Evolutionary conservation across 2,113 vertebrate genomes (phyloP).

Genomic region (Mus pahari): DNA sequence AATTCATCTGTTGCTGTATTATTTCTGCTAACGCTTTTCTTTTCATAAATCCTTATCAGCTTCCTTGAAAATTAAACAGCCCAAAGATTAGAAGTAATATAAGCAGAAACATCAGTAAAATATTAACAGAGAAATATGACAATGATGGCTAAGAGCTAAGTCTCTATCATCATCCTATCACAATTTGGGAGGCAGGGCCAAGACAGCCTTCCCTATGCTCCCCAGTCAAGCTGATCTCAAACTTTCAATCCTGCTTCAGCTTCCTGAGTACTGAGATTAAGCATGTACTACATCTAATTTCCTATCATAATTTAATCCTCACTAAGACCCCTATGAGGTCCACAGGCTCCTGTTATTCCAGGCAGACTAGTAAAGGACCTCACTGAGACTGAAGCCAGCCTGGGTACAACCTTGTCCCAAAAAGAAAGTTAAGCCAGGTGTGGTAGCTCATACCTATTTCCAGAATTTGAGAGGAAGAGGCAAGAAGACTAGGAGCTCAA

Average conservation of each 20-base stretch:
- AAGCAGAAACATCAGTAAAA: not conserved
- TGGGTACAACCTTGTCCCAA: not conserved
- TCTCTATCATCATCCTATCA: not conserved
- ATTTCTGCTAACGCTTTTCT: conserved; percentile 22
- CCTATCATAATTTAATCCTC: not conserved
- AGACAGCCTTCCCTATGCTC: not conserved
- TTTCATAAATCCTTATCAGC: not conserved
- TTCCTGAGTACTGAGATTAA: not conserved
- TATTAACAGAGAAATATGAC: not conserved
- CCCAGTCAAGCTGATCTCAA: not conserved
- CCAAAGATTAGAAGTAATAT: conserved; percentile 16
- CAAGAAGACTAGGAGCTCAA: not conserved
- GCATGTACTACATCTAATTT: not conserved
- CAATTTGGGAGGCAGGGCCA: not conserved
- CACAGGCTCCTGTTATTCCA: not conserved
- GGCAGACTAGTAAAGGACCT: no score
- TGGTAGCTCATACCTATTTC: not conserved
- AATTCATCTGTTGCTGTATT: not conserved
- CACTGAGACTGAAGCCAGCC: not conserved
- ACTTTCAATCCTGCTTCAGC: not conserved
- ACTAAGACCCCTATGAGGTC: not conserved
- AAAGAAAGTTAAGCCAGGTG: not conserved
- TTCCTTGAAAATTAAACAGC: conserved; percentile 37
- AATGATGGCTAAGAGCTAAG: not conserved
- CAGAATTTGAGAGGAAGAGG: not conserved